Base-by-base conservation (phyloP, 2,888 invertebrate species). In the Microctonus hyperodae region DNA sequence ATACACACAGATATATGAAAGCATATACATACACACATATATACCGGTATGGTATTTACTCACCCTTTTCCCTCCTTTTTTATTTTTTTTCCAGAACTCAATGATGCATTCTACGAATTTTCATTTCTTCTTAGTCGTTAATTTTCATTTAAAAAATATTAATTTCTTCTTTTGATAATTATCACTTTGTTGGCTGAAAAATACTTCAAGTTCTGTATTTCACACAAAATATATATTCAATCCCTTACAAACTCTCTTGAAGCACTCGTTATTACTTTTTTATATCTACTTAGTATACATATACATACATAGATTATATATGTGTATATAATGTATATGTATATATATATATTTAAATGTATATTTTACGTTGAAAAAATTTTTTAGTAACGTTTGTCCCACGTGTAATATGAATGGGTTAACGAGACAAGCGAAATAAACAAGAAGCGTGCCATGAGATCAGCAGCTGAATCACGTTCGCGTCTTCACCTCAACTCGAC, bases 401-500 rank as follows among this genome's bases (percentile, higher is more conserved):
- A 67, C 64, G 64, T 69, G 64, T 61, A 59, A 55, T 37, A 37
- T 28, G 53, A 53, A 35, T 35, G 62, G 23, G 53, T 53, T 62
- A 67, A 69, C 51, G 53, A 55, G 53, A 48, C n/a, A 31, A 25
- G 50, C 25, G 59, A 44, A 44, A 65, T 44, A 64, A 48, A 51
- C 23, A 56, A 22, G 51, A 60, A 65, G 62, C 62, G 50, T 65
- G 37, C 59, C 64, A 66, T 59, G 61, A 67, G 63, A 63, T 55
- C 62, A 62, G 62, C 37, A 62, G 53, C 51, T 53, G 62, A 62
- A 62, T 62, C 62, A 53, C 53, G 62, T 50, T 62, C 40, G 64
- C 69, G 68, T 69, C 55, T 61, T 25, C 61, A 72, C 70, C 44
- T 44, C 44, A 59, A 71, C 73, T 67, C 69, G 66, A 74, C 75